phyloP scores from a whole-genome alignment of 1,140 invertebrate genomes.

The Drosophila tani region DNA sequence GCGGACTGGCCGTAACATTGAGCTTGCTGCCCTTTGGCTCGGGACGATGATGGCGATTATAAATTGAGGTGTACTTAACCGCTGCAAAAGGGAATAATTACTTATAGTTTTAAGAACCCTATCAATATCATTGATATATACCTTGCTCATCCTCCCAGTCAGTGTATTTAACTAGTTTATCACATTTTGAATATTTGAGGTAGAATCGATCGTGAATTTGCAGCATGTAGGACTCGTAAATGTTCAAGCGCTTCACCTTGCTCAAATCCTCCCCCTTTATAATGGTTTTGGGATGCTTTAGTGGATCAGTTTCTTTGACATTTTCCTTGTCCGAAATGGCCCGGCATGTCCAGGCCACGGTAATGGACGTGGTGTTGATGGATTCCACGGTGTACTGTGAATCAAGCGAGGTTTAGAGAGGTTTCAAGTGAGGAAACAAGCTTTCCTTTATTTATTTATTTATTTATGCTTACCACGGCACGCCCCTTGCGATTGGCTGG shows the following conservation, averaged over 20 bases:
- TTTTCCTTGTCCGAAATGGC: conserved; percentile 88
- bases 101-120: background rate
- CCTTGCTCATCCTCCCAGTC: conserved; percentile 87
- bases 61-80: conserved; percentile 56
- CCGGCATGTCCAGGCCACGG: conserved; percentile 93
- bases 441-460: too few relatives aligned
- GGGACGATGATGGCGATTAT: conserved; percentile 33
- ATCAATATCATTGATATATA: conserved; percentile 69
- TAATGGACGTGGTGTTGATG: conserved; percentile 87
- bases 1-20: conserved; percentile 11
- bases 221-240: conserved; percentile 94
- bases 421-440: too few relatives aligned
- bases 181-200: conserved; percentile 86
- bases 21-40: conserved; percentile 28
- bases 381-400: conserved; percentile 88
- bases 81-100: conserved; percentile 11
- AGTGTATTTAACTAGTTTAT: conserved; percentile 86
- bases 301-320: conserved; percentile 84
- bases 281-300: conserved; percentile 89
- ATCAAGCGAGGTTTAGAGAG: background rate
- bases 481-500: conserved; percentile 77
- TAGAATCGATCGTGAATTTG: conserved; percentile 94
- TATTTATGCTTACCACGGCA: conserved; percentile 45
- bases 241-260: conserved; percentile 91
- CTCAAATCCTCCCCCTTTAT: conserved; percentile 91